Percentiles rank a stretch among this genome's conserved stretches.
Conservation (phyloP, 2,888 invertebrate genomes). For the Dysmachus trigonus region DNA sequence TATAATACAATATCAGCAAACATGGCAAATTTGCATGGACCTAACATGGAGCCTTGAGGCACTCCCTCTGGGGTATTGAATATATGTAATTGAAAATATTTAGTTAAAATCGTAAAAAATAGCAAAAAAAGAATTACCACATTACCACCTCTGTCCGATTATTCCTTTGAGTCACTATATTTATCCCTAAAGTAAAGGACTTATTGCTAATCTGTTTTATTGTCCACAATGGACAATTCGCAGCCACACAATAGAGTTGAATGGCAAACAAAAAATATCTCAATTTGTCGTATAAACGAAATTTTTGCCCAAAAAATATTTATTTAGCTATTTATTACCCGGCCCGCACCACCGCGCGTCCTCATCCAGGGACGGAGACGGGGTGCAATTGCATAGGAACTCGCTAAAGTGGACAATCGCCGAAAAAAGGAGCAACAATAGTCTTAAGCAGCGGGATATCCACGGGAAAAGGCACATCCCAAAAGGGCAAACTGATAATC, state of each 20-base stretch:
- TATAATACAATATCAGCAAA: no score
- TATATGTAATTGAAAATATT: no score
- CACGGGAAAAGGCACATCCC: not conserved
- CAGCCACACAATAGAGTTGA: not conserved
- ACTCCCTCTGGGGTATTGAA: no score
- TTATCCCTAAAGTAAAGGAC: not conserved
- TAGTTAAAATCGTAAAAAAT: no score
- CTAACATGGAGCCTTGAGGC: no score
- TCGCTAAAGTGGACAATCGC: constrained; percentile 9
- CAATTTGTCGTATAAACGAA: constrained; percentile 1
- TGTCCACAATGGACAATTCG: not conserved
- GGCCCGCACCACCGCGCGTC: not conserved
- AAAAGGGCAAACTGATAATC: constrained; percentile 36
- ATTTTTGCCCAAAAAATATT: not conserved
- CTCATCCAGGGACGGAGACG: not conserved
- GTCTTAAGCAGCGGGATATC: not conserved
- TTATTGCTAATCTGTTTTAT: not conserved
- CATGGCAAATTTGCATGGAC: no score
- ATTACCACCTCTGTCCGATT: no score
- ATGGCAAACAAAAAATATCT: not conserved
- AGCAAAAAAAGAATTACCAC: no score
- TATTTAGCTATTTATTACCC: not conserved
- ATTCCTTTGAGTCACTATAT: no score
- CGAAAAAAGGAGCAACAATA: constrained; percentile 20
- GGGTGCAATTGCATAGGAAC: not conserved